Percentiles rank a stretch among this genome's conserved stretches.
Evolutionary conservation across 2,113 vertebrate genomes (phyloP).

Genomic region (Copsychus sechellarum): DNA sequence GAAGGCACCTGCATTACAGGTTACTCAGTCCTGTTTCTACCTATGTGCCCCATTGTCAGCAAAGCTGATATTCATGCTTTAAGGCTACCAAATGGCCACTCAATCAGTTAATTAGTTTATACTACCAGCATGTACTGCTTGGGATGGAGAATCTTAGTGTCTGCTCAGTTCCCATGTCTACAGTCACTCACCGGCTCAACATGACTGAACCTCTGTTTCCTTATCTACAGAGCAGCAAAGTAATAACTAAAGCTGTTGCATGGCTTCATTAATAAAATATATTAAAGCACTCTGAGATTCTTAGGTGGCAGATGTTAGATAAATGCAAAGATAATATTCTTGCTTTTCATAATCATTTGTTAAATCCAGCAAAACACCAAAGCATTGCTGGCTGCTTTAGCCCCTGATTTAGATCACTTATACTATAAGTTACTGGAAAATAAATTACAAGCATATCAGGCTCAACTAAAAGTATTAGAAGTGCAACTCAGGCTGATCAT

Average conservation of each 20-base stretch:
- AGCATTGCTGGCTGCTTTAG: background rate
- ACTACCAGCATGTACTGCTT: background rate
- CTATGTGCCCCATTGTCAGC: background rate
- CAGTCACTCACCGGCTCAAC: background rate
- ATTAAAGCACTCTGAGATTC: background rate
- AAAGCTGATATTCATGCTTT: background rate
- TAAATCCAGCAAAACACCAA: background rate
- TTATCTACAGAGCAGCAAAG: background rate
- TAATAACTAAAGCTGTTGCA: background rate
- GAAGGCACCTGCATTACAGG: background rate
- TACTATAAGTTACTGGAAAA: conserved; percentile 23
- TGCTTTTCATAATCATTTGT: background rate
- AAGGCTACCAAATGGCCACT: background rate
- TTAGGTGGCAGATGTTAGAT: background rate
- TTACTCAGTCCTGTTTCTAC: background rate
- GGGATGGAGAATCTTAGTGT: background rate
- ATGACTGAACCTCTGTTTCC: background rate
- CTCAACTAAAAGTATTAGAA: conserved; percentile 14
- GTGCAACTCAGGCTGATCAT: background rate
- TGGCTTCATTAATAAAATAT: conserved; percentile 26
- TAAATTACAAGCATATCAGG: conserved; percentile 15
- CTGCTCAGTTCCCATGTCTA: background rate
- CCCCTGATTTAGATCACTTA: background rate
- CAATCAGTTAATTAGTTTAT: background rate
- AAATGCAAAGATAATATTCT: conserved; percentile 14